A percentile compares a stretch with the other conserved stretches of the same genome.
These are phyloP conservation scores for Liparis tanakae DNA, from an alignment of 2,797 vertebrate species.

Conservation along the genomic window DNA sequence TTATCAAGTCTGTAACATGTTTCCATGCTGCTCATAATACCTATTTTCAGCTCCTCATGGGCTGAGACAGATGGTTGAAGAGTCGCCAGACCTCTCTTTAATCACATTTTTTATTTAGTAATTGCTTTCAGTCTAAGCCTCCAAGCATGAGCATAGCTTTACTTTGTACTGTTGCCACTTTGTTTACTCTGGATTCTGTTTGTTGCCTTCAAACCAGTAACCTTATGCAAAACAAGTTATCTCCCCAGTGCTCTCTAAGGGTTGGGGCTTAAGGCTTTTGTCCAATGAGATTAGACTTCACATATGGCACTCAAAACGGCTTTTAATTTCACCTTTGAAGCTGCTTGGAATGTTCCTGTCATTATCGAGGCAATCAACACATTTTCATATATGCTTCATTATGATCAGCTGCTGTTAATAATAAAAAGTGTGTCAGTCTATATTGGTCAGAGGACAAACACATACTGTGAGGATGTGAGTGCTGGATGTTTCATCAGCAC, in stretches of 20 bases:
- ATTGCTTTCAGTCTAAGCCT: constrained; percentile 50
- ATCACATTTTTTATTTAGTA: constrained; percentile 48
- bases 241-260: constrained; percentile 31
- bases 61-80: constrained; percentile 30
- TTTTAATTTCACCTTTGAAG: constrained; percentile 45
- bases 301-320: constrained; percentile 50
- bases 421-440: not conserved
- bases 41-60: constrained; percentile 34
- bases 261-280: constrained; percentile 41
- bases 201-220: constrained; percentile 48
- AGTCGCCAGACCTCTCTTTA: constrained; percentile 22
- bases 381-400: constrained; percentile 2
- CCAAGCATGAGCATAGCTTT: constrained; percentile 21
- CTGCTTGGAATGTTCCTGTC: constrained; percentile 28
- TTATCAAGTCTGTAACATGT: constrained; percentile 21
- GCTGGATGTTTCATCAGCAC: constrained; percentile 54
- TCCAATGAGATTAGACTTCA: constrained; percentile 52
- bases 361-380: constrained; percentile 3
- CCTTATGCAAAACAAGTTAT: constrained; percentile 44
- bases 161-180: not conserved
- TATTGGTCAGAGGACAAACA: constrained; percentile 20
- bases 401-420: constrained; percentile 11
- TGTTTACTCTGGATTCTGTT: constrained; percentile 17
- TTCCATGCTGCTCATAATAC: constrained; percentile 23
- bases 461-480: constrained; percentile 28